Evolutionary conservation across 2,888 invertebrate genomes (phyloP).

Genomic region (Allolobophora icterica): DNA sequence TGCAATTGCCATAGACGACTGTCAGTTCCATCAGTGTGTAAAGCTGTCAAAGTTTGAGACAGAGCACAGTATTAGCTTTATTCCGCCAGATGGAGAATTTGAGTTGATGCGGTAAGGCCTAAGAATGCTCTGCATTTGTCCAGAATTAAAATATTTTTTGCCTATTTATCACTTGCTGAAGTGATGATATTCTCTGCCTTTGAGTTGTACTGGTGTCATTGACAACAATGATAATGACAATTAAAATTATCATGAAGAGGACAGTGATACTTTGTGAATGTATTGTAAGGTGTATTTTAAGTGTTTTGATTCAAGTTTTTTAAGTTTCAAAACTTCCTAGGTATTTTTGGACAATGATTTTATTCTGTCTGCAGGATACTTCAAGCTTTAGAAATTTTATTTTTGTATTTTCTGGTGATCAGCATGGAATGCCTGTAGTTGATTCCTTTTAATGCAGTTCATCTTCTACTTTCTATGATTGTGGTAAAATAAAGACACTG

Average conservation of each 20-base stretch:
- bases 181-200: neutral
- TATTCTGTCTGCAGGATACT: no score
- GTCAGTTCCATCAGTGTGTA: conserved; percentile 99
- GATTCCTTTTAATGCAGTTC: neutral
- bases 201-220: neutral
- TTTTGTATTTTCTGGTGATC: neutral
- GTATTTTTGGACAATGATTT: no score
- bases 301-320: no score
- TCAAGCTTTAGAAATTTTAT: neutral
- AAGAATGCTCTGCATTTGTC: conserved; percentile 18
- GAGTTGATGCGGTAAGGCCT: conserved; percentile 90
- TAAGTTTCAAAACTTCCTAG: no score
- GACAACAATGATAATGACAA: no score
- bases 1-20: conserved; percentile 88
- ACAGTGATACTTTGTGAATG: no score
- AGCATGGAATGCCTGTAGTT: neutral
- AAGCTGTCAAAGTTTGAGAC: conserved; percentile 99
- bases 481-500: neutral
- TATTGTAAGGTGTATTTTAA: no score
- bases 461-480: neutral
- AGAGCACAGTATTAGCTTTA: conserved; percentile 99
- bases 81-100: conserved; percentile 99
- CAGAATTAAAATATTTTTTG: neutral
- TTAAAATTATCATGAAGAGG: no score
- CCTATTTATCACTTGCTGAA: neutral